phyloP scores from a whole-genome alignment of 2,888 invertebrate species.

The Erebia aethiops region DNA sequence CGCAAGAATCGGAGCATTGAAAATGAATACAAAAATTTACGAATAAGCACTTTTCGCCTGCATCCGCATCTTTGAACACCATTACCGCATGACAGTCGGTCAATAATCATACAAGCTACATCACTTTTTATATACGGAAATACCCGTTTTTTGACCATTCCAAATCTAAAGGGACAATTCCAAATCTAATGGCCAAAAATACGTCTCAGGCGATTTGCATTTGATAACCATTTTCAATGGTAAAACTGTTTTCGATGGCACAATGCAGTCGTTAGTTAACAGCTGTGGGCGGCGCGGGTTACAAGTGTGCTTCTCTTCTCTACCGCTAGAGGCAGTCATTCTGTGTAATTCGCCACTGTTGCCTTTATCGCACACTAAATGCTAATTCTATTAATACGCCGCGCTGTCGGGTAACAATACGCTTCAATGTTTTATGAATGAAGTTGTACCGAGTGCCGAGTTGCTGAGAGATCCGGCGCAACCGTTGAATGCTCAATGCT shows the following conservation, averaged over 20 bases:
- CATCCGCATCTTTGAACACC: no score
- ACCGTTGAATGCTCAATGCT: background rate
- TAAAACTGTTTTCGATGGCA: background rate
- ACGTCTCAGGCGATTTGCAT: no score
- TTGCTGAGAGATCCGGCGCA: background rate
- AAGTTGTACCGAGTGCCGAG: background rate
- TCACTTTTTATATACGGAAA: no score
- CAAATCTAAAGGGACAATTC: no score
- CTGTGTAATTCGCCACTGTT: background rate
- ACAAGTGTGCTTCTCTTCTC: background rate
- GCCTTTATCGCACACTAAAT: slow-evolving; percentile 1
- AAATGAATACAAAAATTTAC: no score
- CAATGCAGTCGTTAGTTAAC: background rate
- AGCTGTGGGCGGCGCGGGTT: background rate
- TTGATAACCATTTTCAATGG: no score
- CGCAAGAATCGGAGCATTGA: no score
- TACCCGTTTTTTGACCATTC: no score
- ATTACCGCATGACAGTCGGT: no score
- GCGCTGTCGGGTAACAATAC: background rate
- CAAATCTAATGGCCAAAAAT: no score
- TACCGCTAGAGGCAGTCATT: background rate
- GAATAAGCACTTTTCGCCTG: no score
- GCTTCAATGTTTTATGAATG: background rate
- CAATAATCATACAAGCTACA: no score
- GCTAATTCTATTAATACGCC: background rate